These are phyloP conservation scores for Philotrypesis tridentata DNA, from an alignment of 1,140 invertebrate genomes.

Conservation along the genomic window DNA sequence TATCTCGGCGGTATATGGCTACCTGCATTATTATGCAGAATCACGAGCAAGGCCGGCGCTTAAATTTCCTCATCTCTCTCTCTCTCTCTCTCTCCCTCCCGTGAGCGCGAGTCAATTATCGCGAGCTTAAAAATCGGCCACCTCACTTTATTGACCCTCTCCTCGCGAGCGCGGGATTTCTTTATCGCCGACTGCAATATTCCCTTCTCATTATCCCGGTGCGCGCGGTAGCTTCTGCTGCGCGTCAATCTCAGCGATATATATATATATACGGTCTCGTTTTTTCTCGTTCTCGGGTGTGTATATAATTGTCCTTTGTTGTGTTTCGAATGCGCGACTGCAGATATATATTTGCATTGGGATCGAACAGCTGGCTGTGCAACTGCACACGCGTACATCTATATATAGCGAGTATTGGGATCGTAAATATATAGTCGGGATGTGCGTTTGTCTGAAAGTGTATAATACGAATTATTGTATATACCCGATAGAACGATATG, in stretches of 20 bases:
- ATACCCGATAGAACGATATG: no score
- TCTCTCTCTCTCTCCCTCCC: no score
- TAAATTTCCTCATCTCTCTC: background rate
- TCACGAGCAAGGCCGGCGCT: background rate
- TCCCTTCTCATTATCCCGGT: background rate
- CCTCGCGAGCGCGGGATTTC: background rate
- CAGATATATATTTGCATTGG: no score
- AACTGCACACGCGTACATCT: no score
- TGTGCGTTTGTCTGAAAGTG: no score
- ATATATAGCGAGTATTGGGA: no score
- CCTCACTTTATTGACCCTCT: background rate
- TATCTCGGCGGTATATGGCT: background rate
- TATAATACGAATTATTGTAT: no score
- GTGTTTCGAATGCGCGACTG: no score
- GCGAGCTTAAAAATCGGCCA: background rate
- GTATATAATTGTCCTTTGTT: background rate
- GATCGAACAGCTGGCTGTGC: no score
- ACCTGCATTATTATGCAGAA: background rate
- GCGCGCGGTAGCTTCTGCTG: background rate
- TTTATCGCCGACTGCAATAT: background rate
- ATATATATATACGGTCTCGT: background rate
- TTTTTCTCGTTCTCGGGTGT: no score
- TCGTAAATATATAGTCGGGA: no score
- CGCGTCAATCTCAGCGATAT: no score
- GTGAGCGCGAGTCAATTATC: constrained; percentile 5